phyloP scores from a whole-genome alignment of 2,888 invertebrate genomes.

The Palloptera scutellata region DNA sequence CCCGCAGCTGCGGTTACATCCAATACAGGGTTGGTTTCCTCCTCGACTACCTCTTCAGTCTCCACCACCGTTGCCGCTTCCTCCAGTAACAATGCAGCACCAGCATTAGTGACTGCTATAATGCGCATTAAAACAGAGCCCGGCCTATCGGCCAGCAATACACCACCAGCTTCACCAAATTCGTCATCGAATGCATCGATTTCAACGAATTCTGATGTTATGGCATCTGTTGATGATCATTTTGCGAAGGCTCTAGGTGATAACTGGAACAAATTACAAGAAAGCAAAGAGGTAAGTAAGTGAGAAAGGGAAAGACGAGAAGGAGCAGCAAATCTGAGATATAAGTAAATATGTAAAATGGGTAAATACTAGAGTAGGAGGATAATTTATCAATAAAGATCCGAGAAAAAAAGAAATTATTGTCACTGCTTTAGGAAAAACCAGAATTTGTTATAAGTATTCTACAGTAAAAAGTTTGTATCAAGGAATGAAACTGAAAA shows the following conservation, averaged over 20 bases:
- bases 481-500: too few relatives aligned
- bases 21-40: conserved; percentile 34
- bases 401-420: too few relatives aligned
- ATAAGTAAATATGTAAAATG: too few relatives aligned
- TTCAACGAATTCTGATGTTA: conserved; percentile 42
- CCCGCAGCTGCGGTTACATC: conserved; percentile 33
- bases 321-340: too few relatives aligned
- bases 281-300: conserved; percentile 64
- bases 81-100: conserved; percentile 24
- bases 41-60: conserved; percentile 18
- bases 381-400: too few relatives aligned
- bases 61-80: conserved; percentile 10
- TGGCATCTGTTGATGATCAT: conserved; percentile 83
- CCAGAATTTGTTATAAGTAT: too few relatives aligned
- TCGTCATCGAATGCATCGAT: conserved; percentile 49
- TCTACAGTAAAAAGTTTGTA: too few relatives aligned
- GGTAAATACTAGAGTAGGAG: too few relatives aligned
- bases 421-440: too few relatives aligned
- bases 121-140: conserved; percentile 59
- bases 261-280: conserved; percentile 81
- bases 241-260: conserved; percentile 89
- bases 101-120: conserved; percentile 49
- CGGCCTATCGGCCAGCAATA: conserved; percentile 52
- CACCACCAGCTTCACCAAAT: conserved; percentile 53
- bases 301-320: conserved; percentile 23